Percentiles rank a stretch among this genome's conserved stretches.
Evolutionary conservation across 2,113 vertebrate genomes (phyloP).

Genomic region (Limanda limanda): DNA sequence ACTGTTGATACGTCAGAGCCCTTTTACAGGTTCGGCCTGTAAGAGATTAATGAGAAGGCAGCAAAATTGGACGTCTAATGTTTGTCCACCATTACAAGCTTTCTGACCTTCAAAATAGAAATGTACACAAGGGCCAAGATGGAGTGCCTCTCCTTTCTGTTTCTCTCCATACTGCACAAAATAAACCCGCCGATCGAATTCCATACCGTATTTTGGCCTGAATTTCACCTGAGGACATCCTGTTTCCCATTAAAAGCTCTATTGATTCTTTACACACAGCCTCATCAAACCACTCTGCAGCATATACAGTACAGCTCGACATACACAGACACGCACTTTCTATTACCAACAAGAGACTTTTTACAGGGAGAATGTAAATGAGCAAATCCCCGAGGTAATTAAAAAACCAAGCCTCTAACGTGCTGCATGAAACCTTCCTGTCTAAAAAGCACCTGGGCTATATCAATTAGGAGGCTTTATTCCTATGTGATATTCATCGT

Average conservation of each 20-base stretch:
- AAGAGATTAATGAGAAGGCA: constrained; percentile 62
- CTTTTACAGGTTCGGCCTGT: constrained; percentile 28
- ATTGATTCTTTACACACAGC: constrained; percentile 61
- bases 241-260: constrained; percentile 62
- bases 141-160: constrained; percentile 40
- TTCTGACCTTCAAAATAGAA: constrained; percentile 72
- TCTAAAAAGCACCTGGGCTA: constrained; percentile 79
- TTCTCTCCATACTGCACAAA: constrained; percentile 27
- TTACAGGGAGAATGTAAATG: constrained; percentile 67
- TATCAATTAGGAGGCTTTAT: constrained; percentile 80
- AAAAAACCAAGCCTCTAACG: constrained; percentile 70
- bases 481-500: constrained; percentile 73
- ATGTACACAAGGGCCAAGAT: constrained; percentile 28
- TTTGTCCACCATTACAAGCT: constrained; percentile 73
- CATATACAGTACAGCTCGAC: constrained; percentile 49
- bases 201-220: constrained; percentile 52
- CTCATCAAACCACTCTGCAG: constrained; percentile 55
- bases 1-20: constrained; percentile 16
- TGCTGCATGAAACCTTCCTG: constrained; percentile 69
- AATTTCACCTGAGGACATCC: constrained; percentile 65
- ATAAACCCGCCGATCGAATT: constrained; percentile 47
- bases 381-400: constrained; percentile 81
- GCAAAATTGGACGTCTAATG: constrained; percentile 36
- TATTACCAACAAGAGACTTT: constrained; percentile 52
- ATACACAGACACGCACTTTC: constrained; percentile 25